Percentiles rank a stretch among this genome's conserved stretches.
Conservation (phyloP, 2,888 invertebrate species). For the Amiota minor region DNA sequence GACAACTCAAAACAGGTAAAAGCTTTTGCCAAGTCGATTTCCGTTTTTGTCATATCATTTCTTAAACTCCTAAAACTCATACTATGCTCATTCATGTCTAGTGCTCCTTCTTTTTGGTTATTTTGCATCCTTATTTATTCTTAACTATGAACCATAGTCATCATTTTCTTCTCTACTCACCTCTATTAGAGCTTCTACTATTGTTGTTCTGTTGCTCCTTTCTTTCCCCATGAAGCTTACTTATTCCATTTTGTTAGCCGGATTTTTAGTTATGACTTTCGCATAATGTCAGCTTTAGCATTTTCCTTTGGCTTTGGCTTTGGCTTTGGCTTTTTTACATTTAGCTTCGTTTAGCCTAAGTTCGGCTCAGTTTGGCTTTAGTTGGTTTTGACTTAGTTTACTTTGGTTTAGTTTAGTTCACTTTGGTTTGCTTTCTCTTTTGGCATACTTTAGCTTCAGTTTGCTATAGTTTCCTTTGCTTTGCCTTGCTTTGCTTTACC, state of each 20-base stretch:
- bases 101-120: constrained; percentile 61
- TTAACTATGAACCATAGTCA: constrained; percentile 18
- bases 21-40: constrained; percentile 60
- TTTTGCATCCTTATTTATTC: constrained; percentile 34
- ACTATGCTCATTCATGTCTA: neutral
- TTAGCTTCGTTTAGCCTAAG: neutral
- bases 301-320: constrained; percentile 61
- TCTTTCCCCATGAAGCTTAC: constrained; percentile 6
- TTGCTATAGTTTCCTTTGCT: neutral
- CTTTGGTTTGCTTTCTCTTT: neutral
- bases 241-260: constrained; percentile 46
- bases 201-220: constrained; percentile 7
- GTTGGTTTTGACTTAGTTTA: neutral
- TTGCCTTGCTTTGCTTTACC: neutral
- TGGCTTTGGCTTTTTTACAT: constrained; percentile 45
- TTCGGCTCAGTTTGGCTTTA: too few relatives aligned
- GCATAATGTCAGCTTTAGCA: constrained; percentile 65
- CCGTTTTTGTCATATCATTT: constrained; percentile 46
- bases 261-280: constrained; percentile 67
- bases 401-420: neutral
- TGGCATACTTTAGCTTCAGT: neutral
- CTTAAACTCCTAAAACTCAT: neutral
- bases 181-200: neutral
- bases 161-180: neutral
- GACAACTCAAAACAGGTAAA: constrained; percentile 56